Conservation (phyloP, 2,113 vertebrate species). For the Romanogobio albipinnatus region DNA sequence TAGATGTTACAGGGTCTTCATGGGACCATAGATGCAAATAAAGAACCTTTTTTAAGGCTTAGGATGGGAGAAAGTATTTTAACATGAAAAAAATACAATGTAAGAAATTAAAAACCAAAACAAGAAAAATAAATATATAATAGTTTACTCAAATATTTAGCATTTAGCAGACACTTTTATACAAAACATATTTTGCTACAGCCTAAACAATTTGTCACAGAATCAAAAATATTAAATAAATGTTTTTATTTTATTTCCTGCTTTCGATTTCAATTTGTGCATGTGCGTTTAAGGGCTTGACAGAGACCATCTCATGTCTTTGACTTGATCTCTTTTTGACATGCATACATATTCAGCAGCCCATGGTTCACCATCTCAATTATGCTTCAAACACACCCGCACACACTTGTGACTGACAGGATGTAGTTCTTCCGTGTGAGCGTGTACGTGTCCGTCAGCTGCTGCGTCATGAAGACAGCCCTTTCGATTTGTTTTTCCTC, state of each 20-base stretch:
- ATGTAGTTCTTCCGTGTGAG: background rate
- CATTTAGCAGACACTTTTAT: no score
- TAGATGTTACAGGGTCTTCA: no score
- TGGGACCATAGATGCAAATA: no score
- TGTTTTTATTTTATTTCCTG: background rate
- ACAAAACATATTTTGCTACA: no score
- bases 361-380: slow-evolving; percentile 38
- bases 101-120: background rate
- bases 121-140: background rate
- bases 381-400: slow-evolving; percentile 31
- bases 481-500: slow-evolving; percentile 31
- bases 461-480: slow-evolving; percentile 26
- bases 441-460: slow-evolving; percentile 8
- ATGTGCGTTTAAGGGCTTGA: background rate
- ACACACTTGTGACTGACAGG: slow-evolving; percentile 36
- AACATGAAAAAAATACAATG: background rate
- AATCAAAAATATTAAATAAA: no score
- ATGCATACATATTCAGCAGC: slow-evolving; percentile 46
- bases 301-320: slow-evolving; percentile 1
- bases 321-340: slow-evolving; percentile 29
- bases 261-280: background rate
- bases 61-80: background rate
- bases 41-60: no score
- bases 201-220: no score
- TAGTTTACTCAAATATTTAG: background rate